Evolutionary conservation across 2,797 vertebrate species (phyloP), one percentile per base, ranked within the genome.

Genomic region (Sparus aurata): DNA sequence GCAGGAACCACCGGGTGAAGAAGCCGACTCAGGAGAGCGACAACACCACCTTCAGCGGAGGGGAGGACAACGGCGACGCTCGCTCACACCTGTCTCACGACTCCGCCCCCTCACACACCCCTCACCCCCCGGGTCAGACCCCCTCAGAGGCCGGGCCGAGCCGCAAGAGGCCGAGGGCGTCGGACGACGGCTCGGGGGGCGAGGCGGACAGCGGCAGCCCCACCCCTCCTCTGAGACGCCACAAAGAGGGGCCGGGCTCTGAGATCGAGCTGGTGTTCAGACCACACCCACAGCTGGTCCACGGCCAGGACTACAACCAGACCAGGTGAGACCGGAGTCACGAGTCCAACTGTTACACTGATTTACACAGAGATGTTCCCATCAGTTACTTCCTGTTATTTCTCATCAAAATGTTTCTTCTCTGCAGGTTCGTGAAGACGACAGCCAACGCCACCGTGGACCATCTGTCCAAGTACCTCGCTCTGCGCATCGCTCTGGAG

Each of bases 261-360:
- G 97, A 98, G 92, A 98, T 98, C 1, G 97, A 98, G 90, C 93
- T 98, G 73, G 96, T 98, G 79, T 98, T 98, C 92, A 95, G 95
- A 46, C 96, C 97, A 1, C 97, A 98, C 80, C 97, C 97, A 0
- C 94, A 97, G 84, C 92, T 98, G 87, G 97, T 97, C 86, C 95
- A 95, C 47, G 94, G 89, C 23, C 94, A 96, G 47, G 95, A 97
- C 74, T 97, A 97, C 92, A 96, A 94, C 68, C 97, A 98, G 94
- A 98, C 97, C 80, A 96, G 97, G 97, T 98, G 79, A 87, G 77
- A 15, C 30, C 0, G 16, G 47, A 25, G 17, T 12, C 6, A 6
- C 34, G 46, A 47, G 16, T 6, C 46, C 16, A 47, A 5, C 13
- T 16, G 16, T 17, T 45, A 27, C 4, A 27, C 45, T 16, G 38